Percentiles rank a stretch among this genome's conserved stretches.
Evolutionary conservation across 2,113 vertebrate genomes (phyloP).

Genomic region (Lonchura striata): DNA sequence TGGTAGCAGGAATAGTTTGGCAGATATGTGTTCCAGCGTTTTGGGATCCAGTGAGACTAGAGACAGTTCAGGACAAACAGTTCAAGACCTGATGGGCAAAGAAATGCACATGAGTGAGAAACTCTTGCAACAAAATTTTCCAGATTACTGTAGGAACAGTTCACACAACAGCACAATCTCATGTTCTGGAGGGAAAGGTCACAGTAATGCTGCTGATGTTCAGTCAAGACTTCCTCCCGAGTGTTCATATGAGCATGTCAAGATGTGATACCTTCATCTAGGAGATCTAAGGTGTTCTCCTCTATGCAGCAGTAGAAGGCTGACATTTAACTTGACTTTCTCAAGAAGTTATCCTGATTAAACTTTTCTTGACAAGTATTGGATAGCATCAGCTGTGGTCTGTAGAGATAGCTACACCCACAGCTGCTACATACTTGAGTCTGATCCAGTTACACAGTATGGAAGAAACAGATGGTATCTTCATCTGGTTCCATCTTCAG

Average conservation of each 20-base stretch:
- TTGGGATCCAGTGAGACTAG: neutral
- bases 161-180: neutral
- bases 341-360: neutral
- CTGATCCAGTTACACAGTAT: slow-evolving; percentile 32
- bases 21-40: neutral
- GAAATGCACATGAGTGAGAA: neutral
- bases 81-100: neutral
- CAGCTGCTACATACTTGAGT: slow-evolving; percentile 36
- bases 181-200: neutral
- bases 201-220: neutral
- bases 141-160: neutral
- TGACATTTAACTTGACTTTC: neutral
- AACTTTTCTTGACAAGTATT: neutral
- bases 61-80: neutral
- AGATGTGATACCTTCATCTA: neutral
- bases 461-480: slow-evolving; percentile 55
- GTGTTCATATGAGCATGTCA: neutral
- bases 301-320: neutral
- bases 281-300: neutral
- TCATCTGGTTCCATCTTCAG: slow-evolving; percentile 24
- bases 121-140: neutral
- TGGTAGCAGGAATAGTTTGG: neutral
- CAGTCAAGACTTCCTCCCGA: neutral
- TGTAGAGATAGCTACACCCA: neutral
- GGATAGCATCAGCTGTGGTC: slow-evolving; percentile 5